Evolutionary conservation across 2,888 invertebrate genomes (phyloP).

Genomic region (Troilus luridus): DNA sequence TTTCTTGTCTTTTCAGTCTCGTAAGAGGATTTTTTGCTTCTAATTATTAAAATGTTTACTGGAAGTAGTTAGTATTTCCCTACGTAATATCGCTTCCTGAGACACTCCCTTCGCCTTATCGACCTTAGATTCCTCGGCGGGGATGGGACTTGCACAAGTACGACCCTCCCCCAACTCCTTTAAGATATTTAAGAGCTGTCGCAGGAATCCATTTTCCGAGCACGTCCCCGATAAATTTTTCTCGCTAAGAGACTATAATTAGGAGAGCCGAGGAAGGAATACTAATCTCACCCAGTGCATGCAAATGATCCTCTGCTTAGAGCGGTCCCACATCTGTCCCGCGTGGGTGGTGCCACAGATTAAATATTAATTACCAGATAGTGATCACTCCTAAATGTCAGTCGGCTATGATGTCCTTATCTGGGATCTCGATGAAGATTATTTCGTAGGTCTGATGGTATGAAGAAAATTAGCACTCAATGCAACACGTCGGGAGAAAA

Average conservation of each 20-base stretch:
- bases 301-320: background rate
- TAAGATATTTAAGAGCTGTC: conserved; percentile 3
- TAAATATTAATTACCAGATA: conserved; percentile 7
- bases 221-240: conserved; percentile 42
- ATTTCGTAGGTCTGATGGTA: background rate
- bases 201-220: conserved; percentile 37
- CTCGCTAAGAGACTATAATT: conserved; percentile 40
- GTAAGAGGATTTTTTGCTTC: too few relatives aligned
- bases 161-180: background rate
- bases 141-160: background rate
- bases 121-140: background rate
- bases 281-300: background rate
- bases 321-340: background rate
- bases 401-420: background rate
- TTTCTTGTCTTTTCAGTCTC: too few relatives aligned
- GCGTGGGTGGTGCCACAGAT: conserved; percentile 23
- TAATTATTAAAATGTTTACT: too few relatives aligned
- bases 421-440: background rate
- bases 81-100: background rate
- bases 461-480: conserved; percentile 35
- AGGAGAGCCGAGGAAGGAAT: background rate
- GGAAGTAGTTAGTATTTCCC: background rate
- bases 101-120: background rate
- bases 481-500: background rate
- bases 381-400: conserved; percentile 44